Base-by-base conservation (phyloP, 2,113 vertebrate genomes). In the Cinclus mexicanus region DNA sequence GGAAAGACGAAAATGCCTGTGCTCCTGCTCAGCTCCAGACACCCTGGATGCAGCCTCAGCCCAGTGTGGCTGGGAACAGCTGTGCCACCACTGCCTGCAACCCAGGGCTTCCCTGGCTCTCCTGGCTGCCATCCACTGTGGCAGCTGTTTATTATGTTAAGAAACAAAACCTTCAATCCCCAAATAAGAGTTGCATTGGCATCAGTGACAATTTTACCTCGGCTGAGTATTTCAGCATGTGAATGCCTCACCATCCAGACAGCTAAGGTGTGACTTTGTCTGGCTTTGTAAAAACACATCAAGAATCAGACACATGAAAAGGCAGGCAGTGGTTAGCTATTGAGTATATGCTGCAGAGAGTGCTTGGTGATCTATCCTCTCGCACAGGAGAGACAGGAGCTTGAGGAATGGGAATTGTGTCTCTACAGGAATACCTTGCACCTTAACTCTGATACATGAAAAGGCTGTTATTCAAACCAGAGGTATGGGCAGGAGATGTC, bases 41-140 rank as follows among this genome's bases (percentile, higher is more conserved):
- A 11, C 0, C 0, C 16, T 56, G 84, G 24, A 49, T 23, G 25
- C 1, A 11, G 35, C 22, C 41, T 71, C 61, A 53, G 55, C 31
- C n/a, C 6, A 5, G 23, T 5, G n/a, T 25, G 55, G 16, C n/a
- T 72, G 57, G 25, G 19, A 83, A 56, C 23, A 78, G 68, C 69
- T 81, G 69, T 31, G 63, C 39, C 7, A 7, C 25, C 53, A 24
- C 3, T 2, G 3, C 22, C 70, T 33, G 65, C n/a, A 75, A 65
- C 7, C 33, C 50, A 18, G 6, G 41, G 33, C 50, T 89, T 63
- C n/a, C 61, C 0, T 33, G 46, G 26, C 31, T 82, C 39, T 70
- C 35, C 61, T 0, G 2, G 50, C 59, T 72, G 50, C 26, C 46
- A 74, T n/a, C 9, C 5, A 1, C 46, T 44, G 21, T 0, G 3